Conservation (phyloP, 1,140 invertebrate genomes). For the Arion vulgaris region DNA sequence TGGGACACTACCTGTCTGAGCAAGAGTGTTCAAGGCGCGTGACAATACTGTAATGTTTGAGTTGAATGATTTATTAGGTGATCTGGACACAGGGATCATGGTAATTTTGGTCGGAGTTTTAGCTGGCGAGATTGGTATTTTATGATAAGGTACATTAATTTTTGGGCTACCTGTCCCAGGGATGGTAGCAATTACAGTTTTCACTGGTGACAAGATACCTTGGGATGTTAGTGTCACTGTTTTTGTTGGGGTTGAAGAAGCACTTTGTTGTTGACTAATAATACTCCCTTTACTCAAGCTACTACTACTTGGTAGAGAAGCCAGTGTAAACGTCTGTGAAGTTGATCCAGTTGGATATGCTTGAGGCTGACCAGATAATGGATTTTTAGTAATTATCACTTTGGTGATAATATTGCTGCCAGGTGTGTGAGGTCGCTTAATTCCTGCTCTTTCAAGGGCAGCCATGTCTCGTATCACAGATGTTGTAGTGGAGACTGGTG, state of each 20-base stretch:
- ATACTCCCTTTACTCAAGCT: conserved; percentile 2
- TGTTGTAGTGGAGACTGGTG: conserved; percentile 19
- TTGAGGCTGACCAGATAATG: conserved; percentile 64
- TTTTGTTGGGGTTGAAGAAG: conserved; percentile 76
- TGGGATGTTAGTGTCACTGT: conserved; percentile 80
- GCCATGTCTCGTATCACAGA: conserved; percentile 39
- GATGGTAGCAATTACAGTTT: conserved; percentile 52
- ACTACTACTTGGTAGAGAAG: conserved; percentile 39
- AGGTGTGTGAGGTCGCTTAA: conserved; percentile 53
- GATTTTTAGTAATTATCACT: conserved; percentile 77
- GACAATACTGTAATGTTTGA: conserved; percentile 49
- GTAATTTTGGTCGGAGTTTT: conserved; percentile 71
- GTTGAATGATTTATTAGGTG: conserved; percentile 67
- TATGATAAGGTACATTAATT: conserved; percentile 60
- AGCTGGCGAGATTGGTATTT: conserved; percentile 68
- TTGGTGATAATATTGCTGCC: conserved; percentile 72
- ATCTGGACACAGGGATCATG: conserved; percentile 71
- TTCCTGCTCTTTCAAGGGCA: conserved; percentile 43
- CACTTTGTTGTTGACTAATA: conserved; percentile 12
- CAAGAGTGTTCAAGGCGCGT: conserved; percentile 46
- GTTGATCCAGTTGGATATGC: conserved; percentile 50
- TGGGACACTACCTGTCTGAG: conserved; percentile 35
- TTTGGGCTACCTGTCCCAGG: conserved; percentile 63
- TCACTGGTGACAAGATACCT: conserved; percentile 63
- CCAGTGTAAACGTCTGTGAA: conserved; percentile 35